These are phyloP conservation scores for Nothura maculosa DNA, from an alignment of 2,797 vertebrate genomes.

Conservation along the genomic window DNA sequence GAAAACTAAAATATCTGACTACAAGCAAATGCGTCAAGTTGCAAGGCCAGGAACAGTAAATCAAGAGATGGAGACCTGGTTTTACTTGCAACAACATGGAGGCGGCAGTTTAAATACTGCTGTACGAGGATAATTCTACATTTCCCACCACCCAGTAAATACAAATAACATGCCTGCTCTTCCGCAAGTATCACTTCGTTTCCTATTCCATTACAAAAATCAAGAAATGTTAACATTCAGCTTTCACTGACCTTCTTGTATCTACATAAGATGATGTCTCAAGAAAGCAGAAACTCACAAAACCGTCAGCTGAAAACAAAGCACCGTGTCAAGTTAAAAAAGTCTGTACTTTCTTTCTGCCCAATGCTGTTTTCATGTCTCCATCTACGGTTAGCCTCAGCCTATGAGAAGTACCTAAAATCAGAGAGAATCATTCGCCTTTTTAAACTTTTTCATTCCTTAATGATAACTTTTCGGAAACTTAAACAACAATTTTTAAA, in stretches of 20 bases:
- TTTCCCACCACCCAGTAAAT: background rate
- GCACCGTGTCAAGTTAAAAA: background rate
- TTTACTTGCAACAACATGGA: background rate
- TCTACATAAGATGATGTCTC: background rate
- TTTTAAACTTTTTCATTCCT: background rate
- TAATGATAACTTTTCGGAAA: background rate
- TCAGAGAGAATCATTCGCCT: background rate
- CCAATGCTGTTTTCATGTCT: background rate
- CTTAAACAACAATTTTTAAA: background rate
- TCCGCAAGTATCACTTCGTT: background rate
- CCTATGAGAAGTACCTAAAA: background rate
- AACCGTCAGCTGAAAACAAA: constrained; percentile 27
- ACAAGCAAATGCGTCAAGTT: background rate
- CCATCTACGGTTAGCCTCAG: background rate
- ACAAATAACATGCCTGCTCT: rapidly evolving
- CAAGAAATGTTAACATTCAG: background rate
- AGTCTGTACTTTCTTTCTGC: background rate
- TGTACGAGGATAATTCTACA: background rate
- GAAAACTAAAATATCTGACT: constrained; percentile 24
- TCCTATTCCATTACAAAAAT: background rate
- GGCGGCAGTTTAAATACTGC: background rate
- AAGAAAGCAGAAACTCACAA: background rate
- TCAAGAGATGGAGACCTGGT: background rate
- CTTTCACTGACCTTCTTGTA: background rate
- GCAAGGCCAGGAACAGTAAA: constrained; percentile 4